phyloP scores from a whole-genome alignment of 2,113 vertebrate genomes.

The Morphnarchus princeps region DNA sequence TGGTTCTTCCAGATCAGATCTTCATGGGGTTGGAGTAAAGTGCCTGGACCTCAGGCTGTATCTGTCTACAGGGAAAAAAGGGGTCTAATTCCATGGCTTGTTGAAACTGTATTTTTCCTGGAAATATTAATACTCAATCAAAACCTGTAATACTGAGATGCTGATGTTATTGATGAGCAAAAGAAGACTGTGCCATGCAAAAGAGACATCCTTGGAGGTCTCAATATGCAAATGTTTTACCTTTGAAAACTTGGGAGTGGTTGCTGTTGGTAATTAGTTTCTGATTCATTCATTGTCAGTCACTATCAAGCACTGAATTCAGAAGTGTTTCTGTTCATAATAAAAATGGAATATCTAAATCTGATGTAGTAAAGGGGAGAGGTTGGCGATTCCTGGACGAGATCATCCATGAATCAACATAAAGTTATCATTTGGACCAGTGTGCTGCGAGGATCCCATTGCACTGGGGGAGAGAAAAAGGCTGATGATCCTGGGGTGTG shows the following conservation, averaged over 20 bases:
- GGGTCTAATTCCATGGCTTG: not conserved
- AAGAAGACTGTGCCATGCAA: not conserved
- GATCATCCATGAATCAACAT: not conserved
- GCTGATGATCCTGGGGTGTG: not conserved
- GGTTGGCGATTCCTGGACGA: not conserved
- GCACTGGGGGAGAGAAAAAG: not conserved
- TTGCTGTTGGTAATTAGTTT: not conserved
- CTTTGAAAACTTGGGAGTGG: not conserved
- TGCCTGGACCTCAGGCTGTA: not conserved
- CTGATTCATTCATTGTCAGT: not conserved
- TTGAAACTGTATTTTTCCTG: not conserved
- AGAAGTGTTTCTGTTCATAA: not conserved
- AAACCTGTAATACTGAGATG: not conserved
- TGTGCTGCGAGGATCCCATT: not conserved
- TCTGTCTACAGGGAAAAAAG: not conserved
- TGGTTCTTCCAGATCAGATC: not conserved
- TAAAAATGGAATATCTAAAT: not conserved
- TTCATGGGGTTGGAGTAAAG: not conserved
- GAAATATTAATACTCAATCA: not conserved
- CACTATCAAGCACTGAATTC: not conserved
- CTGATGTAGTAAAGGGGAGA: not conserved
- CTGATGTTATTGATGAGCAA: not conserved
- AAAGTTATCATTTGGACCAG: not conserved
- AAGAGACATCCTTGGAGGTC: not conserved
- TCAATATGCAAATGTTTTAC: not conserved